Conservation (phyloP, 2,113 vertebrate species). For the Pseudopipra pipra region DNA sequence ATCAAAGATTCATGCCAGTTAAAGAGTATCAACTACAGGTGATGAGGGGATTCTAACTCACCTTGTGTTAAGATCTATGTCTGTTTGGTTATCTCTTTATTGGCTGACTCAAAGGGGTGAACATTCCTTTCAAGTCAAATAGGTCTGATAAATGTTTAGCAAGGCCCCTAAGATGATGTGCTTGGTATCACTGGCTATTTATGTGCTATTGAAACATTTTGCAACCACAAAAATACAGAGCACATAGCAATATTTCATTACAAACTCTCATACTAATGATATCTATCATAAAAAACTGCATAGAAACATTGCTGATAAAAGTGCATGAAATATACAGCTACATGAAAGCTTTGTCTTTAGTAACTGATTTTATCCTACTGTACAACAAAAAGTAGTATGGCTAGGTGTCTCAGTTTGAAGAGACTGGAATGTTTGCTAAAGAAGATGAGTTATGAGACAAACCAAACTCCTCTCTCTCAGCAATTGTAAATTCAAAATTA, state of each 20-base stretch:
- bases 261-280: neutral
- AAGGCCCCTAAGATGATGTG: neutral
- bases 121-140: neutral
- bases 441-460: no score
- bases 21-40: neutral
- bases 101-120: neutral
- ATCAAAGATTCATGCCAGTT: neutral
- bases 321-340: neutral
- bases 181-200: neutral
- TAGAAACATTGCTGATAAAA: neutral
- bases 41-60: neutral
- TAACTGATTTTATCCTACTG: neutral
- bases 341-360: neutral
- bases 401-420: neutral
- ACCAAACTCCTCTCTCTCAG: no score
- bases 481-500: no score
- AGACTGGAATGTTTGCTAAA: no score
- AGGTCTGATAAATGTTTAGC: neutral
- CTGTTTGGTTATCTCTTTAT: neutral
- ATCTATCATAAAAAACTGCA: neutral
- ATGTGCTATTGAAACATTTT: neutral
- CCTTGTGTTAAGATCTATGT: neutral
- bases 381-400: neutral
- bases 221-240: neutral
- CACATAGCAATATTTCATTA: neutral